Percentiles rank a stretch among this genome's conserved stretches.
These are phyloP conservation scores for Lacerta bilineata DNA, from an alignment of 2,797 vertebrate genomes.

Conservation along the genomic window DNA sequence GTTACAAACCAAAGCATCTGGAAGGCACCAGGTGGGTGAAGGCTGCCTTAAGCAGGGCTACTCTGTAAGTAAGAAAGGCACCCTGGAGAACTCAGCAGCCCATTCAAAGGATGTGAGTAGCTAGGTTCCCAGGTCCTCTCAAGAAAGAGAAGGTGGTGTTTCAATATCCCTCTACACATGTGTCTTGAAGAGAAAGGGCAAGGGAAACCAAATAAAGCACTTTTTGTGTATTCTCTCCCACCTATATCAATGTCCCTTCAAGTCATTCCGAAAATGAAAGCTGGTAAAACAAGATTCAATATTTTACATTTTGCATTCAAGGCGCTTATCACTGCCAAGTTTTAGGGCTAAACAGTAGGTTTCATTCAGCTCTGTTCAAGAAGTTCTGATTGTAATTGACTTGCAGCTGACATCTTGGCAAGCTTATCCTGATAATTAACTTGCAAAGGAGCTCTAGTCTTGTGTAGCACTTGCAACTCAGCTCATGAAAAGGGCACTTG, in stretches of 20 bases:
- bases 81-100: neutral
- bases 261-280: constrained; percentile 27
- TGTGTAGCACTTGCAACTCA: constrained; percentile 8
- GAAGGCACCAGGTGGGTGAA: no score
- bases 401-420: constrained; percentile 47
- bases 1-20: no score
- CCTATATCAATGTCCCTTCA: constrained; percentile 6
- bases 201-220: constrained; percentile 7
- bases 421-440: constrained; percentile 25
- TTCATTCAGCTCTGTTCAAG: constrained; percentile 30
- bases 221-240: constrained; percentile 3
- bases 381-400: constrained; percentile 41
- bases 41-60: neutral
- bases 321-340: constrained; percentile 25
- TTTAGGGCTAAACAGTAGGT: constrained; percentile 28
- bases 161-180: neutral
- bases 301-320: constrained; percentile 40
- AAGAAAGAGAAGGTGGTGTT: neutral
- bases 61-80: neutral
- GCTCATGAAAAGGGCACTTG: constrained; percentile 27
- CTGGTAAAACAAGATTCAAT: constrained; percentile 37
- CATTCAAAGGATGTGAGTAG: neutral
- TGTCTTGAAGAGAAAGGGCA: constrained; percentile 1
- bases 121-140: neutral
- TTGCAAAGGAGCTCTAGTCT: constrained; percentile 26